These are phyloP conservation scores for Bombyx mori DNA, from an alignment of 1,140 invertebrate species.

Conservation along the genomic window ASM3026992v2 NC_085130.1:17697001-17697500, in stretches of 20 bases:
- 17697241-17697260: slow-evolving; percentile 46
- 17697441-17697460: no score
- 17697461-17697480: no score
- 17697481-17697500: no score
- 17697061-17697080: no score
- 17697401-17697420: no score
- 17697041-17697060: no score
- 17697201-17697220: slow-evolving; percentile 49
- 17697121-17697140: neutral
- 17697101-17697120: no score
- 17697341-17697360: slow-evolving; percentile 32
- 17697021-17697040: no score
- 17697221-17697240: slow-evolving; percentile 52
- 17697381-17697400: slow-evolving; percentile 26
- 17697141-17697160: slow-evolving; percentile 42
- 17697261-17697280: slow-evolving; percentile 40
- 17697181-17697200: slow-evolving; percentile 47
- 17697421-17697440: no score
- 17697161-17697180: slow-evolving; percentile 40
- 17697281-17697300: slow-evolving; percentile 51
- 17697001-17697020: no score
- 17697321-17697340: slow-evolving; percentile 41
- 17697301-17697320: slow-evolving; percentile 47
- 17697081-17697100: no score
- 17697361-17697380: slow-evolving; percentile 40